These are phyloP conservation scores for Dicrurus megarhynchus DNA, from an alignment of 2,113 vertebrate genomes.

Conservation along the genomic window DNA sequence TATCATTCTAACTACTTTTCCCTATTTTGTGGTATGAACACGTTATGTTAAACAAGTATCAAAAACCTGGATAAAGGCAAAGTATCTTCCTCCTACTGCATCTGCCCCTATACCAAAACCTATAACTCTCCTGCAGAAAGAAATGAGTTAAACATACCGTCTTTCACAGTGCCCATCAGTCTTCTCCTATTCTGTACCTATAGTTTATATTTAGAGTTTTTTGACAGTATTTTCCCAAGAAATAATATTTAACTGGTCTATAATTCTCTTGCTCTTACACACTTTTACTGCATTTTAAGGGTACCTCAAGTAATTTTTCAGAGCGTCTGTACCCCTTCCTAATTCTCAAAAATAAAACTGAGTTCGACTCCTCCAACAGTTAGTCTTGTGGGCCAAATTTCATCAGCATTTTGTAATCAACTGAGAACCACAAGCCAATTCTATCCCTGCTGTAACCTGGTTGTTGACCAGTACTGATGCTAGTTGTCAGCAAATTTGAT, in stretches of 20 bases:
- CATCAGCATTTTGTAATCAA: not conserved
- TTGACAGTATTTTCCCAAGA: not conserved
- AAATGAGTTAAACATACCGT: not conserved
- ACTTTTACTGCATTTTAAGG: not conserved
- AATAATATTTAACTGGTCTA: not conserved
- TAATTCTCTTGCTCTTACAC: not conserved
- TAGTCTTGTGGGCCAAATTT: not conserved
- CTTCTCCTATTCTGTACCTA: not conserved
- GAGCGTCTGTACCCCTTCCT: not conserved
- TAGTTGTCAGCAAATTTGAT: not conserved
- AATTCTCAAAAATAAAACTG: not conserved
- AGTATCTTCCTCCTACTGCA: not conserved
- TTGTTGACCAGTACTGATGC: not conserved
- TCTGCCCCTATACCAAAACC: not conserved
- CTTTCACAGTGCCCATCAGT: not conserved
- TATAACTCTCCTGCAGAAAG: not conserved
- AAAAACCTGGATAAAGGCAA: not conserved
- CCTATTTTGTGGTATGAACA: not conserved
- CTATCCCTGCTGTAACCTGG: not conserved
- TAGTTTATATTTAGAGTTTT: not conserved
- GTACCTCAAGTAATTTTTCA: not conserved
- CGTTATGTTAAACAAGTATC: not conserved
- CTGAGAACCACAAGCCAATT: not conserved
- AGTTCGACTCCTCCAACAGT: not conserved
- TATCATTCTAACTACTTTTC: not conserved